These are phyloP conservation scores for Julus scanicus DNA, from an alignment of 2,888 invertebrate genomes.

Conservation along the genomic window DNA sequence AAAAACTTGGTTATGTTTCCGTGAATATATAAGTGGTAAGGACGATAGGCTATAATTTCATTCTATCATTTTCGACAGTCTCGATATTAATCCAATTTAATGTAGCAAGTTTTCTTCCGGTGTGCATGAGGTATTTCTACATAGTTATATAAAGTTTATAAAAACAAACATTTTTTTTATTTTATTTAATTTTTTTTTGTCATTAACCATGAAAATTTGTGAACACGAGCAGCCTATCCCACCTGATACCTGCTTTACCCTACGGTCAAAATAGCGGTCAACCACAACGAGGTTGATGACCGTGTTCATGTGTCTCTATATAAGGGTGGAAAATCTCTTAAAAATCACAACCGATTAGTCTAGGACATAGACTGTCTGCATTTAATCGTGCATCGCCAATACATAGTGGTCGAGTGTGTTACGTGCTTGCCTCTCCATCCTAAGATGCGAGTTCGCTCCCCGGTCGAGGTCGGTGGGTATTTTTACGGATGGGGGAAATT, in stretches of 20 bases:
- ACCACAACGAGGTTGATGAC: not conserved
- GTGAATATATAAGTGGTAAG: not conserved
- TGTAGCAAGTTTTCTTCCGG: not conserved
- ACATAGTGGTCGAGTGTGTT: too few relatives aligned
- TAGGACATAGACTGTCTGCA: not conserved
- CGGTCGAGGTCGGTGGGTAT: too few relatives aligned
- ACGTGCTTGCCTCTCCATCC: too few relatives aligned
- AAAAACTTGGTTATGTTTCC: not conserved
- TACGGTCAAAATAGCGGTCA: not conserved
- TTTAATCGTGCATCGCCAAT: not conserved
- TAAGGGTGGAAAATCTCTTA: not conserved
- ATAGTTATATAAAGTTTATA: not conserved
- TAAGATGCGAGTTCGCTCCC: too few relatives aligned
- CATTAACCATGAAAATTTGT: not conserved
- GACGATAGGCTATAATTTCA: not conserved
- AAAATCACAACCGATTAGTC: not conserved
- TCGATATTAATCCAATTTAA: not conserved
- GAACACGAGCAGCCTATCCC: conserved; percentile 4
- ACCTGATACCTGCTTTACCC: not conserved
- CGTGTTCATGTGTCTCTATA: not conserved
- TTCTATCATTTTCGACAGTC: not conserved
- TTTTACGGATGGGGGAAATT: too few relatives aligned
- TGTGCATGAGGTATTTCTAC: not conserved
- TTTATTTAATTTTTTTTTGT: not conserved
- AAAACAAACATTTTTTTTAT: not conserved